Evolutionary conservation across 2,888 invertebrate species (phyloP), one percentile per base, ranked within the genome.

Genomic region (Schizotus pectinicornis): DNA sequence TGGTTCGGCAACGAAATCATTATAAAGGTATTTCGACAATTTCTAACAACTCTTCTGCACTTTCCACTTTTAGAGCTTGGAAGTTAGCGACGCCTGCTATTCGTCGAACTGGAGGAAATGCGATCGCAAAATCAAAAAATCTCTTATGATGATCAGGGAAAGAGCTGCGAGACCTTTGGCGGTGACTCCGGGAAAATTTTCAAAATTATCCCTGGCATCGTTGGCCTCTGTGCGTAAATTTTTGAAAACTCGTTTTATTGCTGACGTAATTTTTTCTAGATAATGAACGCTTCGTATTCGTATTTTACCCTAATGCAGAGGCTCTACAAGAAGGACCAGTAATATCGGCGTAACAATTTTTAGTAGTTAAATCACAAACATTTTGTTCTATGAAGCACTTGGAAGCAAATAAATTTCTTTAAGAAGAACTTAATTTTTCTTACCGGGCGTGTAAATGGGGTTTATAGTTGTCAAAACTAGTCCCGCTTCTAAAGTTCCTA

Each of bases 401-500:
- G 22, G n/a, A 22, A 22, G 22, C 22, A 22, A 22, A 22, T 22
- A 22, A 22, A 22, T 22, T 22, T 22, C 22, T 22, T 22, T 22
- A 22, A 22, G 2, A 3, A 22, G 22, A 22, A 22, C 22, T 22
- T 22, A 22, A 22, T 22, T 22, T 22, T 22, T 22, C 22, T 65
- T 67, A 74, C 75, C 71, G 52, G 68, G 48, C 32, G 88, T 92
- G 70, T 92, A 92, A 59, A 85, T 75, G 0, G 92, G 90, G 80
- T 92, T 93, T 6, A 92, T 81, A 0, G 90, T 87, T 0, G 91
- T 90, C 2, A 88, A 84, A 7, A 86, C 72, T 1, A 89, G 80
- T 0, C 90, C 90, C 38, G 90, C 91, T 68, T 87, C 87, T 31
- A 89, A 69, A 30, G 86, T 82, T 0, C 90, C 92, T 69, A 91